Base-by-base conservation (phyloP, 2,888 invertebrate species). In the Sturmia bella region DNA sequence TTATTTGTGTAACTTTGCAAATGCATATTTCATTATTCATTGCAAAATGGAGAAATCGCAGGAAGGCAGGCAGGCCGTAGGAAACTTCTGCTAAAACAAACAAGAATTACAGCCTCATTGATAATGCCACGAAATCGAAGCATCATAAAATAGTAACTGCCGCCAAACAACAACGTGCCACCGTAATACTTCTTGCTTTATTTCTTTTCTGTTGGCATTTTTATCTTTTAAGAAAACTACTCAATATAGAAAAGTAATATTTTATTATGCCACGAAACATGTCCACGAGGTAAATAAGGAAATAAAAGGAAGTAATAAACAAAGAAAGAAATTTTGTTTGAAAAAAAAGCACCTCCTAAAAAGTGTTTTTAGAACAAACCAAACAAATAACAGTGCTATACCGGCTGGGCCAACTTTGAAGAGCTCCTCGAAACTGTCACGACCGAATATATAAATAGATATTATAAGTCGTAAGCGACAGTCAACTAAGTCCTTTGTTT, bases 41-140 rank as follows among this genome's bases (percentile, higher is more conserved):
- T 21, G 54, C 61, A 64, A 63, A 59, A 59, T 50, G 57, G 15
- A n/a, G n/a, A n/a, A n/a, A n/a, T n/a, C n/a, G 24, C 59, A 59
- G 43, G 24, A 27, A 72, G 6, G 6, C 41, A n/a, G 27, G 52
- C 66, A 59, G 43, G 37, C 39, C 68, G 6, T 3, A 52, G 19
- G 27, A 59, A 72, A 48, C 27, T 56, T 61, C 48, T 68, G 21
- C 37, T 50, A 50, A 15, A 52, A 66, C 24, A 70, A 13, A 66
- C 32, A 66, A 41, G 15, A 74, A 64, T 61, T 57, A 73, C 66
- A 66, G 68, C 52, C 84, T 87, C 86, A 86, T 88, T 87, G 87
- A 87, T 87, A 87, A 88, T 88, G 87, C 87, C 88, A 88, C 87
- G 88, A 87, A 88, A 87, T 87, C 87, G 87, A 87, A 87, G 85